These are phyloP conservation scores for Protula sp. DNA, from an alignment of 2,888 invertebrate species.

Conservation along the genomic window DNA sequence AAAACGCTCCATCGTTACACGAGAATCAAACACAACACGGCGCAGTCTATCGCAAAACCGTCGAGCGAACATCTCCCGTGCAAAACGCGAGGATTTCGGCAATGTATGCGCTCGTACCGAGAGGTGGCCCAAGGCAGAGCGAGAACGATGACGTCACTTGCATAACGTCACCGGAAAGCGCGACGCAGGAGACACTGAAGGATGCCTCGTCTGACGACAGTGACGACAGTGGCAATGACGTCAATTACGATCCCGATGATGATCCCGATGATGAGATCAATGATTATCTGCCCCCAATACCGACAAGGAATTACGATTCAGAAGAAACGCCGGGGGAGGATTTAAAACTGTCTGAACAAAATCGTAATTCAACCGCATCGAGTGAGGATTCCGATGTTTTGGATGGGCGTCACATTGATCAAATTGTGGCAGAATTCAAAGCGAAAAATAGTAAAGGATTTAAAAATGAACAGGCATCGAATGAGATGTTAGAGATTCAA, in stretches of 20 bases:
- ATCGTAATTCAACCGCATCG: too few species aligned
- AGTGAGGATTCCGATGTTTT: too few species aligned
- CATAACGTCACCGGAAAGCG: not conserved
- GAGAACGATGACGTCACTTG: not conserved
- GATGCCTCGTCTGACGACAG: not conserved
- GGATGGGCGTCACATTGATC: too few species aligned
- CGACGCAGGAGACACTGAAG: not conserved
- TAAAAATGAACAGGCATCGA: not conserved
- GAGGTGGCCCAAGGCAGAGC: not conserved
- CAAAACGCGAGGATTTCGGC: not conserved
- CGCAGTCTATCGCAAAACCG: not conserved
- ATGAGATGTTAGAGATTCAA: not conserved
- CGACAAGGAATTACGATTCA: constrained; percentile 7
- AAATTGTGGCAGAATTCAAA: too few species aligned
- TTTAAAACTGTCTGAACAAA: too few species aligned
- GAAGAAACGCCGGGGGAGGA: too few species aligned
- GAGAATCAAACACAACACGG: not conserved
- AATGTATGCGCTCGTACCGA: constrained; percentile 8
- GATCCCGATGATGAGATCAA: constrained; percentile 3
- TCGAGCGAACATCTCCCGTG: not conserved
- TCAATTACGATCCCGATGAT: not conserved
- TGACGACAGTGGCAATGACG: not conserved
- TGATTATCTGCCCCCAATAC: constrained; percentile 9
- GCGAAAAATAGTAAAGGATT: not conserved
- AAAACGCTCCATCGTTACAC: not conserved